These are phyloP conservation scores for Zaprionus bogoriensis DNA, from an alignment of 2,888 invertebrate genomes.

Conservation along the genomic window DNA sequence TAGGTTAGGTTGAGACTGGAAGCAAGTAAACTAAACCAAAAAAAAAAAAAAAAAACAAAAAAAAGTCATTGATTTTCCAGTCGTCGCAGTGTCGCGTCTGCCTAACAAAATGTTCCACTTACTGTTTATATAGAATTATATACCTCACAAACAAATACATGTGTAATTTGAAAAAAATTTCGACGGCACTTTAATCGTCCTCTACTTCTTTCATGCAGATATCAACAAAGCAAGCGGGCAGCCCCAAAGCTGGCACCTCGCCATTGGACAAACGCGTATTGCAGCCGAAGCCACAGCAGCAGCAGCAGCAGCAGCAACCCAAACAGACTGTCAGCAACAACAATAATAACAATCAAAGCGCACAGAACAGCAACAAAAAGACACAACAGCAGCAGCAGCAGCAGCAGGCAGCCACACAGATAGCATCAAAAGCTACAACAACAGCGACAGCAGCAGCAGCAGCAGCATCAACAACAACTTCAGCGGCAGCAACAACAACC, in stretches of 20 bases:
- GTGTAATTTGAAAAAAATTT: neutral
- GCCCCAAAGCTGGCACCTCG: conserved; percentile 80
- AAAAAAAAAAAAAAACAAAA: too few species aligned
- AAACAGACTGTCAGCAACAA: conserved; percentile 57
- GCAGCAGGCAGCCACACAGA: conserved; percentile 36
- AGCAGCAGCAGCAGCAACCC: conserved; percentile 45
- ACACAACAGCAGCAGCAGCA: conserved; percentile 52
- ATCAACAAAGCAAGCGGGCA: conserved; percentile 82
- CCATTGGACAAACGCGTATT: conserved; percentile 87
- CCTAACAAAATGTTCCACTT: neutral
- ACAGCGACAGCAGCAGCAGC: conserved; percentile 30
- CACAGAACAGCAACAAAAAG: conserved; percentile 67
- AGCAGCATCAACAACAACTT: conserved; percentile 25
- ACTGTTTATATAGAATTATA: neutral
- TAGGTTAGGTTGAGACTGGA: conserved; percentile 29
- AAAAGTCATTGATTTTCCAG: conserved; percentile 63
- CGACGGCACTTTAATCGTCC: neutral
- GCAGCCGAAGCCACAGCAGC: conserved; percentile 86
- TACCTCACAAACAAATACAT: neutral
- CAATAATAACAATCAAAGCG: conserved; percentile 57
- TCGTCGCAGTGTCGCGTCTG: neutral
- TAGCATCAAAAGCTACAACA: conserved; percentile 38
- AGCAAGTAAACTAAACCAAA: too few species aligned
- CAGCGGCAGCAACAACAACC: conserved; percentile 20
- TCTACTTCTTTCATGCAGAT: conserved; percentile 74